phyloP scores from a whole-genome alignment of 2,113 vertebrate species.

The Archocentrus centrarchus region DNA sequence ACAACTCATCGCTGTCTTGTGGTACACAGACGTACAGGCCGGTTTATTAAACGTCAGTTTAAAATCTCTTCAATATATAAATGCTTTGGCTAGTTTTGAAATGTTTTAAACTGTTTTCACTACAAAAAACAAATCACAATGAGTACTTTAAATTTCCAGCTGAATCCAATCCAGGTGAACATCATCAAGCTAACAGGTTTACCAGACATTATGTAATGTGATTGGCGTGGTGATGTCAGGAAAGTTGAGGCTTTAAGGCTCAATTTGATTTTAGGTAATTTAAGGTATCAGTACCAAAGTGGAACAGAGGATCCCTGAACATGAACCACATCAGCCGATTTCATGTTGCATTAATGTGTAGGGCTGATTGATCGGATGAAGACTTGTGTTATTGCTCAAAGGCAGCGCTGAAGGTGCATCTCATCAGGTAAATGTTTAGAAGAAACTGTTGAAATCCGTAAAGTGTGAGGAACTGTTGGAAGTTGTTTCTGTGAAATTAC shows the following conservation, averaged over 20 bases:
- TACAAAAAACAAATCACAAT: neutral
- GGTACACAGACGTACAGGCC: neutral
- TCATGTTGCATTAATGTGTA: neutral
- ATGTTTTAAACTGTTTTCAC: neutral
- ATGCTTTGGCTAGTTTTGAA: neutral
- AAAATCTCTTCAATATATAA: neutral
- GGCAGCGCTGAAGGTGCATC: neutral
- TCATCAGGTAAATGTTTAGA: neutral
- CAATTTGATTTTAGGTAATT: neutral
- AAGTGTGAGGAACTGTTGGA: constrained; percentile 9
- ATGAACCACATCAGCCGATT: no score
- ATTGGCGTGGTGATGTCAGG: neutral
- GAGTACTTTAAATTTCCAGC: neutral
- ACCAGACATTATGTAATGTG: neutral
- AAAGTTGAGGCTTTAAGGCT: neutral
- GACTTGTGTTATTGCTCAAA: neutral
- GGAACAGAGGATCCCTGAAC: neutral
- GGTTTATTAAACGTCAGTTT: neutral
- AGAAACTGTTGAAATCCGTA: neutral
- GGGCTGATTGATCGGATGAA: no score
- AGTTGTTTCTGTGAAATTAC: constrained; percentile 1
- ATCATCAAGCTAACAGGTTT: neutral
- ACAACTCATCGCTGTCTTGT: neutral
- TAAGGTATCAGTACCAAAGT: neutral
- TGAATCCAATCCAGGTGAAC: neutral